Conservation (phyloP, 2,113 vertebrate genomes). For the Austrofundulus limnaeus region DNA sequence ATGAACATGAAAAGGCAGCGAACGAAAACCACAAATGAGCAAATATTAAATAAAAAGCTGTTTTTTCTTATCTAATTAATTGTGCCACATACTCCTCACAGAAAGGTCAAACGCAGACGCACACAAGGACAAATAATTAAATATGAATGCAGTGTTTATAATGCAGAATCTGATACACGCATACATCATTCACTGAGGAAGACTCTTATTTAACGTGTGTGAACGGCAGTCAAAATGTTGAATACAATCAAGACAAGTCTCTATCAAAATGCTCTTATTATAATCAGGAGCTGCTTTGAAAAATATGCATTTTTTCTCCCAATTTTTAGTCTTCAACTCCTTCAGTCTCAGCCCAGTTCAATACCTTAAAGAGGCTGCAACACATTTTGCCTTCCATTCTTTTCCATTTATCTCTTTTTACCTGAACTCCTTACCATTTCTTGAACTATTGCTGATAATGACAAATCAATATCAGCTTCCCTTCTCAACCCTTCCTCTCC, state of each 20-base stretch:
- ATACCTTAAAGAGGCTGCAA: too few relatives aligned
- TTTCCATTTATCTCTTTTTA: background rate
- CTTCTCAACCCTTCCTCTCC: background rate
- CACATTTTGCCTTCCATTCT: background rate
- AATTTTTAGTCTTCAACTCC: background rate
- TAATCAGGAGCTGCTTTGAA: too few relatives aligned
- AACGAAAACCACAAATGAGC: too few relatives aligned
- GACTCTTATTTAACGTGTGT: background rate
- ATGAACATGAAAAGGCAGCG: background rate
- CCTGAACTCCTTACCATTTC: conserved; percentile 49
- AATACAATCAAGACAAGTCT: too few relatives aligned
- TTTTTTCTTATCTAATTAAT: background rate
- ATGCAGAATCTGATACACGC: background rate
- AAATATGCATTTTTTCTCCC: too few relatives aligned
- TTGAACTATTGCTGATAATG: conserved; percentile 17
- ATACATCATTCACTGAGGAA: conserved; percentile 2
- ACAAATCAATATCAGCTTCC: conserved; percentile 31
- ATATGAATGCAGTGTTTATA: background rate
- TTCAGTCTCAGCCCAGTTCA: too few relatives aligned
- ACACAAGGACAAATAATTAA: background rate
- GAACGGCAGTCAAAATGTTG: too few relatives aligned
- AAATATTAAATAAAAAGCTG: too few relatives aligned
- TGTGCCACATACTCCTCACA: background rate
- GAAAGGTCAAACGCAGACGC: background rate
- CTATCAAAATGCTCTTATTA: too few relatives aligned